Percentiles rank a stretch among this genome's conserved stretches.
These are phyloP conservation scores for Thymelicus sylvestris DNA, from an alignment of 2,888 invertebrate genomes.

Conservation along the genomic window DNA sequence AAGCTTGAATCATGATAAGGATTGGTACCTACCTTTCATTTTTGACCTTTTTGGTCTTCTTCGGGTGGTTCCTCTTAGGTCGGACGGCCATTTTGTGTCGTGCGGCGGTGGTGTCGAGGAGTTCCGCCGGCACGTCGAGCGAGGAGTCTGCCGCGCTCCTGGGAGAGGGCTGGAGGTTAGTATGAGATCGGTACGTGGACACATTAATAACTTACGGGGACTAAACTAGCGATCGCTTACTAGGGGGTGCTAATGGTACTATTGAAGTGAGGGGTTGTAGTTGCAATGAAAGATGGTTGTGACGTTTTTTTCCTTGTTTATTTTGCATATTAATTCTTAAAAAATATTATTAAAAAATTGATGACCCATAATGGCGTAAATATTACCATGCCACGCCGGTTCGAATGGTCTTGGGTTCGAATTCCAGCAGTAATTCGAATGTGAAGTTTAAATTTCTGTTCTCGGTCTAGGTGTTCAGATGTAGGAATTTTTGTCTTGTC, in stretches of 20 bases:
- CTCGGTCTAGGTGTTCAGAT: too few species aligned
- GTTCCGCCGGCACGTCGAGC: constrained; percentile 81
- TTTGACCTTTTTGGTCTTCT: constrained; percentile 53
- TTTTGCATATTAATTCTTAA: too few species aligned
- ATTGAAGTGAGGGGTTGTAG: too few species aligned
- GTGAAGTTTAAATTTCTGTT: too few species aligned
- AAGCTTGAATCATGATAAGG: constrained; percentile 1
- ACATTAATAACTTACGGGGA: constrained; percentile 31
- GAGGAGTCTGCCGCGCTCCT: constrained; percentile 85
- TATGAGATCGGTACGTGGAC: constrained; percentile 39
- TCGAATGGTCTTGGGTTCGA: too few species aligned
- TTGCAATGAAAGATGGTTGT: too few species aligned
- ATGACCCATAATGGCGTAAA: too few species aligned
- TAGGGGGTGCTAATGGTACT: not conserved
- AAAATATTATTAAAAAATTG: too few species aligned
- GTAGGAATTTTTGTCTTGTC: too few species aligned
- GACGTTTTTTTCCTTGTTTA: too few species aligned
- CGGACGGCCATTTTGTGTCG: constrained; percentile 90
- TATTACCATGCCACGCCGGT: too few species aligned
- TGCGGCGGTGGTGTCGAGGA: constrained; percentile 90
- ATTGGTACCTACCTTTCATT: constrained; percentile 45
- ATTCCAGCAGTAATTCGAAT: too few species aligned
- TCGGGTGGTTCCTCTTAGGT: constrained; percentile 87
- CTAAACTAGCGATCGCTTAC: not conserved
- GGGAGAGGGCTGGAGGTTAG: constrained; percentile 60